Conservation (phyloP, 2,797 vertebrate genomes). For the Galago senegalensis region DNA sequence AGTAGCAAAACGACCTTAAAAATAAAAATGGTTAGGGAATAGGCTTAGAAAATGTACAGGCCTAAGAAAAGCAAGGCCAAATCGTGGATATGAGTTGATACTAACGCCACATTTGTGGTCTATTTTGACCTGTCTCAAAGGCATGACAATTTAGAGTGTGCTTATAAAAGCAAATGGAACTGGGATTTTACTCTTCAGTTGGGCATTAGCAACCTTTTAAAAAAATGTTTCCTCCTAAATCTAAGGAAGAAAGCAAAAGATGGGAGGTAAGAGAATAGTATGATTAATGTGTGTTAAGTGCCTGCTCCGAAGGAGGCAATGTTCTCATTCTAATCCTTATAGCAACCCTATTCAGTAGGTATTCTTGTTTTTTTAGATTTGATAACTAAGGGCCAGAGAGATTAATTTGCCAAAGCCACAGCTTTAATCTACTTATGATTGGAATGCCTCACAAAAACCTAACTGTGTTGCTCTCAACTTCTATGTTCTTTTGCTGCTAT, state of each 20-base stretch:
- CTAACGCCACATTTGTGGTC: not conserved
- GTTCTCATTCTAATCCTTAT: not conserved
- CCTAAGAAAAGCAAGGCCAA: not conserved
- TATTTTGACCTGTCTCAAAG: not conserved
- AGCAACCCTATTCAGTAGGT: not conserved
- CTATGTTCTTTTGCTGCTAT: conserved; percentile 61
- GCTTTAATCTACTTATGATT: not conserved
- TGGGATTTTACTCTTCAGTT: not conserved
- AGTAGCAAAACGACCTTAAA: not conserved
- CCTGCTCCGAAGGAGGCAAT: not conserved
- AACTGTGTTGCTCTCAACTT: conserved; percentile 49
- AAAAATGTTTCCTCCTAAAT: not conserved
- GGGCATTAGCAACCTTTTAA: not conserved
- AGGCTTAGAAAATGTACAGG: not conserved
- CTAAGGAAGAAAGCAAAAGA: conserved; percentile 76
- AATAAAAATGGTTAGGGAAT: not conserved
- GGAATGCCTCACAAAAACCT: conserved; percentile 70
- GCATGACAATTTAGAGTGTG: not conserved
- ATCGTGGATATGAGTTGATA: not conserved
- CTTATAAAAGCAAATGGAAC: not conserved
- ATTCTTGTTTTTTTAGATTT: conserved; percentile 11
- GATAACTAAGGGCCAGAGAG: conserved; percentile 9
- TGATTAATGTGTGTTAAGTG: not conserved
- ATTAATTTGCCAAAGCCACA: not conserved
- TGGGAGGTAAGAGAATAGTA: not conserved